phyloP scores from a whole-genome alignment of 2,888 invertebrate genomes.

The Ernsta delagoae region DNA sequence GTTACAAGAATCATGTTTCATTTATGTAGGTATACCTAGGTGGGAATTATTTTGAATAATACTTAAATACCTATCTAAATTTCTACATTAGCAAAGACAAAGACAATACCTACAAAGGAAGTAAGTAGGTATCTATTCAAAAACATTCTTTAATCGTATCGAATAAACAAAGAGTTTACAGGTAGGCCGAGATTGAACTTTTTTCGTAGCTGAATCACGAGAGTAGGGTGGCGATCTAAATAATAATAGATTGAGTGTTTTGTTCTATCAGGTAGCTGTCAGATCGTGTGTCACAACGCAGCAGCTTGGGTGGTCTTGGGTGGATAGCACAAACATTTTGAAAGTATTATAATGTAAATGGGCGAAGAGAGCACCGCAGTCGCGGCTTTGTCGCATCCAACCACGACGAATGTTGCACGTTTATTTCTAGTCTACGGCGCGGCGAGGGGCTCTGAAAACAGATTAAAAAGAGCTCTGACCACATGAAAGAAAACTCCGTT shows the following conservation, averaged over 20 bases:
- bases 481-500: slow-evolving; percentile 12
- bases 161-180: slow-evolving; percentile 22
- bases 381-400: slow-evolving; percentile 63
- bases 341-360: slow-evolving; percentile 81
- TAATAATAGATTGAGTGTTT: slow-evolving; percentile 64
- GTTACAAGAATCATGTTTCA: too few relatives aligned
- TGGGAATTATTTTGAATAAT: too few relatives aligned
- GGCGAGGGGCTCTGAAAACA: slow-evolving; percentile 44
- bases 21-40: too few relatives aligned
- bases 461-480: slow-evolving; percentile 34
- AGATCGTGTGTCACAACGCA: slow-evolving; percentile 68
- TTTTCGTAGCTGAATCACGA: slow-evolving; percentile 26
- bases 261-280: slow-evolving; percentile 77
- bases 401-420: slow-evolving; percentile 73
- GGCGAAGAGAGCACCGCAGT: slow-evolving; percentile 62
- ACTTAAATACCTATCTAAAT: too few relatives aligned
- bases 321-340: slow-evolving; percentile 78
- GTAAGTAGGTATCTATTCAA: too few relatives aligned
- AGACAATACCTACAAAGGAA: too few relatives aligned
- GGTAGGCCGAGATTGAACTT: slow-evolving; percentile 23
- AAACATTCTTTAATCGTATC: neutral
- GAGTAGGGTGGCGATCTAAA: slow-evolving; percentile 55
- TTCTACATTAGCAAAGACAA: too few relatives aligned
- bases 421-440: slow-evolving; percentile 42
- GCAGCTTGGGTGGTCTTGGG: slow-evolving; percentile 75